These are phyloP conservation scores for Cataglyphis hispanica DNA, from an alignment of 1,140 invertebrate species.

Conservation along the genomic window DNA sequence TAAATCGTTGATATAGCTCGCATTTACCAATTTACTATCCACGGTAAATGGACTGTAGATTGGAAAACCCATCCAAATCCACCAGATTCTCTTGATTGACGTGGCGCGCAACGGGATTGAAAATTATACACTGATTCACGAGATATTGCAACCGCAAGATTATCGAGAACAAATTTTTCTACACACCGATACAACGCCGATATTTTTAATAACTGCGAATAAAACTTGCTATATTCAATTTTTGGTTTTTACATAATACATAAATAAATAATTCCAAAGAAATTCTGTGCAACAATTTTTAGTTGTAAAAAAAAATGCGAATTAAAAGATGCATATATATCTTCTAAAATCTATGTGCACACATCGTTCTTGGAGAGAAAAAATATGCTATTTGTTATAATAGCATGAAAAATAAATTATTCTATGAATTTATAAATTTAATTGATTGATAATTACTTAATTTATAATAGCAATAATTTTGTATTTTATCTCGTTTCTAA, in stretches of 20 bases:
- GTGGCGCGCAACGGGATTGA: conserved; percentile 9
- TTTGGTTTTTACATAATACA: conserved; percentile 8
- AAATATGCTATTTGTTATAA: not conserved
- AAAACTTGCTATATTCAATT: not conserved
- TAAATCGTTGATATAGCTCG: not conserved
- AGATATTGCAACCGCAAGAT: not conserved
- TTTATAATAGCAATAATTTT: not conserved
- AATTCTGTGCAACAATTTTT: not conserved
- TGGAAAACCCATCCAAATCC: conserved; percentile 44
- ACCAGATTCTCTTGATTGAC: conserved; percentile 39
- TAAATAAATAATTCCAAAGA: conserved; percentile 10
- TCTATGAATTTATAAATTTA: conserved; percentile 4
- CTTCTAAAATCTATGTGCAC: not conserved
- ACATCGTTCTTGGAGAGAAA: not conserved
- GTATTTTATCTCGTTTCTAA: not conserved
- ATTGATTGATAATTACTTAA: not conserved
- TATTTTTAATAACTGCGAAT: conserved; percentile 1
- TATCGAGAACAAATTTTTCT: not conserved
- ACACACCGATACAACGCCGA: too few relatives aligned
- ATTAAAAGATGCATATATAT: not conserved
- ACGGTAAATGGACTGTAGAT: conserved; percentile 45
- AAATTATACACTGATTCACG: conserved; percentile 34
- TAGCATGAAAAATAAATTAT: not conserved
- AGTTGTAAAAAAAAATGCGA: not conserved
- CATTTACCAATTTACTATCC: conserved; percentile 66